These are phyloP conservation scores for Pterophyllum scalare DNA, from an alignment of 2,113 vertebrate species.

Conservation along the genomic window DNA sequence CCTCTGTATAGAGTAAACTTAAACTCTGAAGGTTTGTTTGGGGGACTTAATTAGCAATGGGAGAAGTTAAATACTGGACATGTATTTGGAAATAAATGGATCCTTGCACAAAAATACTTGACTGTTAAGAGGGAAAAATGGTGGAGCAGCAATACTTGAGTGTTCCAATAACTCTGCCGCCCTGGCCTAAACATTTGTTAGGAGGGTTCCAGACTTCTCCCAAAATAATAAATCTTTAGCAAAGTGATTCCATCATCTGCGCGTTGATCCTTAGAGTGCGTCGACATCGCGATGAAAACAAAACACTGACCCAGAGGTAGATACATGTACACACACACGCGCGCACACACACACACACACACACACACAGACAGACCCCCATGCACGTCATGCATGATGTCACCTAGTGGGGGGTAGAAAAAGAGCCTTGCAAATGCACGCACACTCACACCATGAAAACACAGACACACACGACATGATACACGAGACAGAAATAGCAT, in stretches of 20 bases:
- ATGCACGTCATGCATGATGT: slow-evolving; percentile 62
- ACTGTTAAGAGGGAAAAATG: neutral
- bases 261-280: slow-evolving; percentile 5
- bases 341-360: slow-evolving; percentile 25
- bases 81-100: neutral
- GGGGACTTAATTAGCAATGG: neutral
- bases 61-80: neutral
- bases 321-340: slow-evolving; percentile 49
- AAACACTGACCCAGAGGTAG: slow-evolving; percentile 62
- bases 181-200: neutral
- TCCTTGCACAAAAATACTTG: neutral
- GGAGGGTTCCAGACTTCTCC: neutral
- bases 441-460: slow-evolving; percentile 46
- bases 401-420: slow-evolving; percentile 48
- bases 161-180: neutral
- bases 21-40: neutral
- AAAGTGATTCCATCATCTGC: neutral
- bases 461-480: slow-evolving; percentile 46
- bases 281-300: slow-evolving; percentile 64
- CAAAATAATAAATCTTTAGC: neutral
- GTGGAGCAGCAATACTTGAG: neutral
- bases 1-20: neutral
- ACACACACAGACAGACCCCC: neutral
- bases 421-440: slow-evolving; percentile 38
- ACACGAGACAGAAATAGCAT: slow-evolving; percentile 64